These are phyloP conservation scores for Luidia sarsii DNA, from an alignment of 53 echinoderm and acorn worm species.

Conservation along the genomic window DNA sequence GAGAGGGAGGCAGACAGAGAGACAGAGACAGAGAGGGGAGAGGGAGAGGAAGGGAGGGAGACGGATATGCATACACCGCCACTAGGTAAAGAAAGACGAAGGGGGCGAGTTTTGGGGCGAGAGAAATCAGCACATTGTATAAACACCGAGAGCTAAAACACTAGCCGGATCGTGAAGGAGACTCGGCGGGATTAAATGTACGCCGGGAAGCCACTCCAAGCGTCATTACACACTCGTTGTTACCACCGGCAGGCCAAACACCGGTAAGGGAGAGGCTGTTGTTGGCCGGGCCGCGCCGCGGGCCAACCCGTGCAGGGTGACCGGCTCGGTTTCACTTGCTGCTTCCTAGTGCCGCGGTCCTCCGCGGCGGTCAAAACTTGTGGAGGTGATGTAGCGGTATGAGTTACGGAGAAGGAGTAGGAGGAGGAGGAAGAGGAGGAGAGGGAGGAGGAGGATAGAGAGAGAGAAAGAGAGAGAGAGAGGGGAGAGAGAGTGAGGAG, in stretches of 20 bases:
- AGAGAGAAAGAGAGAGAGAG: neutral
- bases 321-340: slow-evolving; percentile 46
- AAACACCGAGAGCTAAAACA: slow-evolving; percentile 50
- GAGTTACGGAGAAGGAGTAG: neutral
- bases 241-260: slow-evolving; percentile 38
- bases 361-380: slow-evolving; percentile 7
- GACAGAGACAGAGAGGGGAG: neutral
- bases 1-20: too few species aligned
- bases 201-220: slow-evolving; percentile 35
- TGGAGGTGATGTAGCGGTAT: slow-evolving; percentile 29
- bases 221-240: slow-evolving; percentile 54
- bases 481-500: too few species aligned
- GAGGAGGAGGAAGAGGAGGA: too few species aligned
- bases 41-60: neutral
- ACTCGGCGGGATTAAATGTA: slow-evolving; percentile 41
- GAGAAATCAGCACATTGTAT: slow-evolving; percentile 33
- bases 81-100: neutral
- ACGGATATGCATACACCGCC: too few species aligned
- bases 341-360: neutral
- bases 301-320: slow-evolving; percentile 31
- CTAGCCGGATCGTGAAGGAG: slow-evolving; percentile 35
- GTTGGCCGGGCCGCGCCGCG: slow-evolving; percentile 25
- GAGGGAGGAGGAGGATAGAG: too few species aligned
- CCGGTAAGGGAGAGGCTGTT: slow-evolving; percentile 27
- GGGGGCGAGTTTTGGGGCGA: too few species aligned